Evolutionary conservation across 2,888 invertebrate genomes (phyloP).

Genomic region (Busseola fusca): DNA sequence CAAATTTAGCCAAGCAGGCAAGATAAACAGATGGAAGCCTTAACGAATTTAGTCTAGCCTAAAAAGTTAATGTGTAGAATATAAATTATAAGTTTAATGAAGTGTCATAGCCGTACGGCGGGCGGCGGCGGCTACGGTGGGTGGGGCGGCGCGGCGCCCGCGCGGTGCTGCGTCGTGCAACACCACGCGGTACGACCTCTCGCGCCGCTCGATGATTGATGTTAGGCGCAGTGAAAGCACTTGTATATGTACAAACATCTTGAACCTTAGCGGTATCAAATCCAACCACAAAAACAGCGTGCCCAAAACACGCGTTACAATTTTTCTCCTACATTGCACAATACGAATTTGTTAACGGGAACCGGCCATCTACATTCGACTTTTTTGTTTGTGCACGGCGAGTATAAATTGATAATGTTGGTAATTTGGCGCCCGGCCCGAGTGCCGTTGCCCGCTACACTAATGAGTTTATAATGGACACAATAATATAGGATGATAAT

Average conservation of each 20-base stretch:
- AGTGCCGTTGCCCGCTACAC: slow-evolving; percentile 88
- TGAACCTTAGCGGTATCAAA: slow-evolving; percentile 82
- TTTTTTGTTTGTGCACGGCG: slow-evolving; percentile 88
- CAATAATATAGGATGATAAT: slow-evolving; percentile 86
- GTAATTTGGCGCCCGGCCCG: slow-evolving; percentile 87
- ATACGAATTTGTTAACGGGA: slow-evolving; percentile 89
- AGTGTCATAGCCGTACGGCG: slow-evolving; percentile 61
- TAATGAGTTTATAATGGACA: slow-evolving; percentile 89
- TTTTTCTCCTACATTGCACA: slow-evolving; percentile 88
- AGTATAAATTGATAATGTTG: slow-evolving; percentile 88
- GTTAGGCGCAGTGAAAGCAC: slow-evolving; percentile 83
- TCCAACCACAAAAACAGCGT: slow-evolving; percentile 80
- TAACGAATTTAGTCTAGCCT: slow-evolving; percentile 42
- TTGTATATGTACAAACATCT: slow-evolving; percentile 77
- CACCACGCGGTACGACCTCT: slow-evolving; percentile 43
- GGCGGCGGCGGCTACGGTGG: slow-evolving; percentile 7
- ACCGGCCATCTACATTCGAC: slow-evolving; percentile 85
- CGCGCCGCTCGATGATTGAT: slow-evolving; percentile 75
- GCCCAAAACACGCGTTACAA: slow-evolving; percentile 85
- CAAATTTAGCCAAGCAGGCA: neutral
- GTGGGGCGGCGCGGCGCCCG: slow-evolving; percentile 2
- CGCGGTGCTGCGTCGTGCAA: slow-evolving; percentile 22
- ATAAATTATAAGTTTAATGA: slow-evolving; percentile 70
- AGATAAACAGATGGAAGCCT: neutral
- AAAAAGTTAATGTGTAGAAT: slow-evolving; percentile 52